A percentile compares a stretch with the other conserved stretches of the same genome.
Evolutionary conservation across 2,888 invertebrate species (phyloP).

Genomic region (Diachrysia chrysitis): DNA sequence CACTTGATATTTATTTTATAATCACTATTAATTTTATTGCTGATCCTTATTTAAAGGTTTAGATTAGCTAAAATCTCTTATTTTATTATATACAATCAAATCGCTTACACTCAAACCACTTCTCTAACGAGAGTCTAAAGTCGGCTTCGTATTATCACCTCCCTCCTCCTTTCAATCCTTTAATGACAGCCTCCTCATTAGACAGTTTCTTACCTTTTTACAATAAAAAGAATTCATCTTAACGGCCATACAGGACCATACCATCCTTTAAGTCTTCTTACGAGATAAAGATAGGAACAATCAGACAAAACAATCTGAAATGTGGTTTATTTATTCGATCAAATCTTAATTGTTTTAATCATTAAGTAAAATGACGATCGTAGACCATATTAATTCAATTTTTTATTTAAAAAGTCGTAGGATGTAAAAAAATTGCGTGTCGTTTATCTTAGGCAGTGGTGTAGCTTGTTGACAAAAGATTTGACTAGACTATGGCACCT

Average conservation of each 20-base stretch:
- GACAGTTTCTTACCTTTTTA: constrained; percentile 51
- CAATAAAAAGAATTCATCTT: constrained; percentile 52
- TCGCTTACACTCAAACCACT: constrained; percentile 40
- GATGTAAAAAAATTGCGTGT: no score
- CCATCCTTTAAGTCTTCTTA: constrained; percentile 29
- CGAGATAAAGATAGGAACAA: constrained; percentile 19
- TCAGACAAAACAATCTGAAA: constrained; percentile 11
- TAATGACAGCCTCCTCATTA: constrained; percentile 75
- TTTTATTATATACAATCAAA: no score
- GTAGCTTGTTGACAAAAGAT: no score
- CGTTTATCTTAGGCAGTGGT: no score
- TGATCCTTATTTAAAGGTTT: no score
- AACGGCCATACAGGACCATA: constrained; percentile 17
- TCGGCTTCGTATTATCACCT: constrained; percentile 78
- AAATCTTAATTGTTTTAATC: constrained; percentile 10
- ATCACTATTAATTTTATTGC: no score
- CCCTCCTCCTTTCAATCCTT: constrained; percentile 65
- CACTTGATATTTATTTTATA: no score
- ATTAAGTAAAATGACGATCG: background rate
- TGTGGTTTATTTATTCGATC: background rate
- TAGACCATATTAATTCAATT: no score
- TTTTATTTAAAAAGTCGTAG: no score
- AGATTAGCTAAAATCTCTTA: no score
- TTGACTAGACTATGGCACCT: no score
- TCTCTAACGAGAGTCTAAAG: constrained; percentile 60